phyloP scores from a whole-genome alignment of 2,888 invertebrate species.

The Bugula neritina region DNA sequence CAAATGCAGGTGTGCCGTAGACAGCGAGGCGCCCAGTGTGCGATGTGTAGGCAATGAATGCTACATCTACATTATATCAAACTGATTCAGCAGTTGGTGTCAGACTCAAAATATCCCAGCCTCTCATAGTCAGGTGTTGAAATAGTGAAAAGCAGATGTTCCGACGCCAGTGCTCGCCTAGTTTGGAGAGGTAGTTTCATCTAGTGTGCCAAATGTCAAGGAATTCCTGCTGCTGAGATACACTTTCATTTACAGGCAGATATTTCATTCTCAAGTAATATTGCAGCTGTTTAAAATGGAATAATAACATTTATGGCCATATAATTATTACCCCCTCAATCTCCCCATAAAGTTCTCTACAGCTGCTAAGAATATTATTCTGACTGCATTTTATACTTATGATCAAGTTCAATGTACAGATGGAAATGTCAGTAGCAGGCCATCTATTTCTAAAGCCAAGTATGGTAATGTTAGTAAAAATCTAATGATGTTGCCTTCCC shows the following conservation, averaged over 20 bases:
- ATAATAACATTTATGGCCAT: background rate
- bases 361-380: too few species aligned
- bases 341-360: too few species aligned
- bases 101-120: constrained; percentile 19
- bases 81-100: constrained; percentile 24
- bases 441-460: too few species aligned
- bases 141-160: constrained; percentile 20
- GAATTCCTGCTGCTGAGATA: background rate
- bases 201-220: background rate
- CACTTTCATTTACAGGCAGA: background rate
- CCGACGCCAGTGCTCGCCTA: background rate
- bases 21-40: background rate
- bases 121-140: constrained; percentile 18
- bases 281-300: background rate
- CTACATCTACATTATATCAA: background rate
- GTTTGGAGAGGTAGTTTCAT: background rate
- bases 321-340: background rate
- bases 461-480: too few species aligned
- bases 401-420: too few species aligned
- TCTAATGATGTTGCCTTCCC: too few species aligned
- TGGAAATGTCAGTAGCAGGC: too few species aligned
- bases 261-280: background rate
- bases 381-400: too few species aligned
- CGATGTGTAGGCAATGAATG: background rate
- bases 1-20: constrained; percentile 14